Base-by-base conservation (phyloP, 2,888 invertebrate genomes). In the Hyposoter didymator region DNA sequence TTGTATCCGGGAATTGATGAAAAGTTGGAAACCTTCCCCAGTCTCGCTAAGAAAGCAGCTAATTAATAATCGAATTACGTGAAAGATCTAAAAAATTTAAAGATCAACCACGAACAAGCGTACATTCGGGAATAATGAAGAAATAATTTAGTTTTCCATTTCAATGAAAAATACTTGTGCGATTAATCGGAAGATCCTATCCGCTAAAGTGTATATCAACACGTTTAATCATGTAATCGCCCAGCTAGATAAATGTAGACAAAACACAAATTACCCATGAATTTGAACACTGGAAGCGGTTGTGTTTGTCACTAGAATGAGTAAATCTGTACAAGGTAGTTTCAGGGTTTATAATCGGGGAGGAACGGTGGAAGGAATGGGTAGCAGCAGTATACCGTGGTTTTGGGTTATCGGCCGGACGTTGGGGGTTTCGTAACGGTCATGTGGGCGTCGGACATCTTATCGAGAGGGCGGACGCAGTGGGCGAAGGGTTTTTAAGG, bases 391-490 rank as follows among this genome's bases (percentile, higher is more conserved):
- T 89, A 90, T 90, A 88, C 88, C 86, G 85, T 78, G 84, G 88
- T 90, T 91, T 90, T 89, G 90, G 89, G 89, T 91, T 92, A 92
- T 91, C 91, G 89, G 89, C 74, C 86, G 88, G 86, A 85, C 52
- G 85, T 83, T 83, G 28, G 73, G 67, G 78, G 49, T 67, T 69
- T 82, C 59, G 79, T 84, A 76, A 86, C 82, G 72, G 76, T 85
- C 83, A 88, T 81, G 80, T 83, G 82, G 82, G 52, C 39, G 62
- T 62, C 59, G 83, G 89, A 88, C 90, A 88, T 91, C 91, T 92
- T 91, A 91, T 91, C 91, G 89, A 89, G 88, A 87, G 90, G 82
- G 64, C 84, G 88, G 87, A 84, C 87, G 81, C 87, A 84, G 82
- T 78, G 88, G 84, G 87, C 83, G 89, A 62, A 90, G 89, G 90